phyloP scores from a whole-genome alignment of 2,888 invertebrate genomes.

The Colostygia pectinataria region DNA sequence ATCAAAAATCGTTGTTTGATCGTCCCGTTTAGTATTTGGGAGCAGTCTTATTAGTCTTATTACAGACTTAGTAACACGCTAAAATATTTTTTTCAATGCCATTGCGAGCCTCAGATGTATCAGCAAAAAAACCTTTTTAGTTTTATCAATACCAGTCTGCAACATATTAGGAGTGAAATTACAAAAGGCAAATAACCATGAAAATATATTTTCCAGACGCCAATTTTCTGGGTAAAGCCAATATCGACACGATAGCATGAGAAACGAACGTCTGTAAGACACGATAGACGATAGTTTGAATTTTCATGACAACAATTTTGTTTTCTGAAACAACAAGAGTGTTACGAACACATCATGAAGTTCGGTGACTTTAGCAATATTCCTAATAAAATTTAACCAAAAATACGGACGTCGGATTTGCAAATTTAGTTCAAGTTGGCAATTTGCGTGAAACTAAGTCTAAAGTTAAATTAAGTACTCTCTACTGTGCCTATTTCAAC shows the following conservation, averaged over 20 bases:
- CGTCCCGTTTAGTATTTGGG: too few relatives aligned
- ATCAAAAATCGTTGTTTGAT: too few relatives aligned
- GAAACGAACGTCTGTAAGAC: conserved; percentile 14
- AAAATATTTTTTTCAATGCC: too few relatives aligned
- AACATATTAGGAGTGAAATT: conserved; percentile 12
- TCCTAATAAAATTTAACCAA: too few relatives aligned
- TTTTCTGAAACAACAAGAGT: too few relatives aligned
- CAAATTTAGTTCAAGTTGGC: too few relatives aligned
- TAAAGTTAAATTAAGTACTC: too few relatives aligned
- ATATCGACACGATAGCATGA: conserved; percentile 16
- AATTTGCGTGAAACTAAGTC: too few relatives aligned
- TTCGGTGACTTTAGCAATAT: neutral
- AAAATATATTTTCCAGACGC: conserved; percentile 20
- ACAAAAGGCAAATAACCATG: conserved; percentile 17
- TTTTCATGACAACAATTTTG: conserved; percentile 10
- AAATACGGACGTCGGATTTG: too few relatives aligned
- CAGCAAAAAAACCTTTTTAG: conserved; percentile 12
- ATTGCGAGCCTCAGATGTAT: neutral
- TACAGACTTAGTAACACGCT: too few relatives aligned
- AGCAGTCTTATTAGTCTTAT: too few relatives aligned
- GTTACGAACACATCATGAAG: conserved; percentile 2
- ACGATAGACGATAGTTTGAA: conserved; percentile 12
- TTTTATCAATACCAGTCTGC: conserved; percentile 1
- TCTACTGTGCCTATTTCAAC: too few relatives aligned
- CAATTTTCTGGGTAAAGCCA: conserved; percentile 19